Evolutionary conservation across 30 jellyfish, hydroid and myxozoan species (phyloP).

Genomic region (Aurelia sp.): DNA sequence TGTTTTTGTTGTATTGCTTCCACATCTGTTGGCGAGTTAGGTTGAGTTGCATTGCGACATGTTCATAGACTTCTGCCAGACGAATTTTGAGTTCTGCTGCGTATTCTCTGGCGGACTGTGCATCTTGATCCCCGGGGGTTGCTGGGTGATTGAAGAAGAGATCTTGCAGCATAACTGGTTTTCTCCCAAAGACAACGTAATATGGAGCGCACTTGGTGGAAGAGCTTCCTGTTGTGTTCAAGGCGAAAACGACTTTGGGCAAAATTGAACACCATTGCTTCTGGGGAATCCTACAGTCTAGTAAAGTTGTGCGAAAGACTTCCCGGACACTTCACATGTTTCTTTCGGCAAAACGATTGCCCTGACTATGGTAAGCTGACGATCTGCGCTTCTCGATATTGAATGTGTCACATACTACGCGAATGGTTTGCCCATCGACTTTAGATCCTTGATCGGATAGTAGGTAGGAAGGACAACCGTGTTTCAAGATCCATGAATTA

Average conservation of each 20-base stretch:
- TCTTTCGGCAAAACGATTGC: neutral
- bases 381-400: conserved; percentile 1
- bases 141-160: too few species aligned
- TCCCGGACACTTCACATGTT: neutral
- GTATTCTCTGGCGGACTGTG: too few species aligned
- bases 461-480: neutral
- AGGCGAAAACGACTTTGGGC: too few species aligned
- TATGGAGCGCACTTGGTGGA: too few species aligned
- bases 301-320: neutral
- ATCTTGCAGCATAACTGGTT: too few species aligned
- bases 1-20: neutral
- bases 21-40: neutral
- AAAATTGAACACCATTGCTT: conserved; percentile 1
- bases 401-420: neutral
- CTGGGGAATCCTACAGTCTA: neutral
- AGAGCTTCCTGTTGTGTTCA: too few species aligned
- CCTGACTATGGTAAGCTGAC: conserved; percentile 20
- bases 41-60: neutral
- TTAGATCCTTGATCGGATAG: neutral
- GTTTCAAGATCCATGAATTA: too few species aligned
- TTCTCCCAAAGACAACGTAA: too few species aligned
- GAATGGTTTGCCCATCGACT: neutral
- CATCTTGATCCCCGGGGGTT: too few species aligned
- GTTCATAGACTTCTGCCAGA: conserved; percentile 1
- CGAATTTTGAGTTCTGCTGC: too few species aligned